Evolutionary conservation across 1,140 invertebrate species (phyloP).

Genomic region (Sinella curviseta): DNA sequence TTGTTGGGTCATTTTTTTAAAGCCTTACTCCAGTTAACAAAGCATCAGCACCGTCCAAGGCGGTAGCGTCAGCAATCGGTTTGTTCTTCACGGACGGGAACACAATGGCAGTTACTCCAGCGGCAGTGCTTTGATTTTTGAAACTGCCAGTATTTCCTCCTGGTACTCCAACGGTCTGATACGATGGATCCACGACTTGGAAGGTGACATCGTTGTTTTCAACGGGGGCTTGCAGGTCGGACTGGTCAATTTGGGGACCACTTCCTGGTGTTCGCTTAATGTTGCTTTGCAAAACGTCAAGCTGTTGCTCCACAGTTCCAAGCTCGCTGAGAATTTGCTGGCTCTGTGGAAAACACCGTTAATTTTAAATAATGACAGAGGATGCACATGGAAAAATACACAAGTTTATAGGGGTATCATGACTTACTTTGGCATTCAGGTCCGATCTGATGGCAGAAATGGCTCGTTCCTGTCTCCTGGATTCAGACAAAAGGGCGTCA

Average conservation of each 20-base stretch:
- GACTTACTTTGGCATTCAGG: slow-evolving; percentile 55
- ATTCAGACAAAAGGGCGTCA: slow-evolving; percentile 78
- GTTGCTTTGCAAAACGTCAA: slow-evolving; percentile 56
- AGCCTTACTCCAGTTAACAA: slow-evolving; percentile 69
- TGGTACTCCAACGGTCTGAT: neutral
- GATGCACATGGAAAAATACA: no score
- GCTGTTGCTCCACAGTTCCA: slow-evolving; percentile 76
- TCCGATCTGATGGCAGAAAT: slow-evolving; percentile 84
- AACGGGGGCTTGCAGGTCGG: slow-evolving; percentile 43
- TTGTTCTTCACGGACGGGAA: slow-evolving; percentile 89
- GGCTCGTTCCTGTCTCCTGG: slow-evolving; percentile 79
- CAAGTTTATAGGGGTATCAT: neutral
- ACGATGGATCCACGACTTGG: slow-evolving; percentile 32
- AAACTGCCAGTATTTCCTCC: slow-evolving; percentile 32
- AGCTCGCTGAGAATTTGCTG: slow-evolving; percentile 85
- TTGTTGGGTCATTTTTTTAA: neutral
- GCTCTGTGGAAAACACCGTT: slow-evolving; percentile 36
- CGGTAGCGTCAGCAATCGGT: slow-evolving; percentile 75
- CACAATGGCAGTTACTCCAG: slow-evolving; percentile 66
- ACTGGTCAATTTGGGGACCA: slow-evolving; percentile 50
- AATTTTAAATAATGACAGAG: no score
- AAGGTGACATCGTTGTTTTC: slow-evolving; percentile 49
- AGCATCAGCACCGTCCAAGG: slow-evolving; percentile 47
- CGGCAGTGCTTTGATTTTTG: slow-evolving; percentile 38
- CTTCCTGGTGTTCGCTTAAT: slow-evolving; percentile 45